Base-by-base conservation (phyloP, 2,113 vertebrate genomes). In the Columbina picui region DNA sequence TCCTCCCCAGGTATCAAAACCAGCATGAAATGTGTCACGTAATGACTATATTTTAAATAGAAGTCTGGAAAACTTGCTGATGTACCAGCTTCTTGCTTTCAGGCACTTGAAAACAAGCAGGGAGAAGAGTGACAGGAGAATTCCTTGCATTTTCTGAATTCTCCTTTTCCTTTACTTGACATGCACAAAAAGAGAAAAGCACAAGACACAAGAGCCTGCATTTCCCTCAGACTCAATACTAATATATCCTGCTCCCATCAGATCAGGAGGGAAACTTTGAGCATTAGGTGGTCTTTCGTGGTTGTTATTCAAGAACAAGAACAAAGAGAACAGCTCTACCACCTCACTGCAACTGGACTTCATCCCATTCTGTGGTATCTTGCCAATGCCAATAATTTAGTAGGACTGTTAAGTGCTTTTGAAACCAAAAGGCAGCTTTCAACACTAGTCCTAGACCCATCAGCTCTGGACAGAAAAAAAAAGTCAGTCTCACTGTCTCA, bases 401-500 rank as follows among this genome's bases (percentile, higher is more conserved):
- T 11, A 67, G 18, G 45, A 36, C 14, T 7, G 52, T 68, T 93
- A 76, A 81, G 17, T 45, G 53, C n/a, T 90, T 93, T 68, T 92
- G 57, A 86, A 90, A 89, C 53, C 30, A 41, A 69, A 89, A 82
- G 50, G 38, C 13, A 84, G 49, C 49, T 96, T 93, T 90, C 57
- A 68, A 29, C n/a, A 61, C 14, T 82, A 36, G 69, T 39, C 60
- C 82, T 84, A 88, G 56, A 84, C 14, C 34, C 64, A 36, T 32
- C 56, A 65, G 17, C 76, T 87, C 60, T 56, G 22, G 12, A 23
- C 56, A 69, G 50, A 53, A 38, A 14, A 15, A 45, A 52, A 26
- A 4, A 38, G 3, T 64, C 26, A 74, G 29, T 23, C 27, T n/a
- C 16, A 50, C 15, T 53, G 68, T 64, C 90, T 89, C 76, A 78